Evolutionary conservation across 1,140 invertebrate species (phyloP).

Genomic region (Penaeus chinensis): DNA sequence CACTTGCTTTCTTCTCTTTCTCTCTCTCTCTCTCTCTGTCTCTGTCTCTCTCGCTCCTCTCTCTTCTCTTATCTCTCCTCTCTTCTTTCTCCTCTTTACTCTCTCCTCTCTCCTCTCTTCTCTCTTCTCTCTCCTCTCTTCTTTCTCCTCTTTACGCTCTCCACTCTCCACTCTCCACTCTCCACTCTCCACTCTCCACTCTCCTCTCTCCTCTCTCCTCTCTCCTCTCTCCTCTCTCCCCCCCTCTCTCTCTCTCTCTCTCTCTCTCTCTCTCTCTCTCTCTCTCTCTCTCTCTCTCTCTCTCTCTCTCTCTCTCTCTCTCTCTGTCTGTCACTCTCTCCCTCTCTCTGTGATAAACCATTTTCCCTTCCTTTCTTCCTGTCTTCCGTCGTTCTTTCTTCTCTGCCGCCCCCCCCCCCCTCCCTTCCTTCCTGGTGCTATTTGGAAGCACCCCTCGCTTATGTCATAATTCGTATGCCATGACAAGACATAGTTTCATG

Average conservation of each 20-base stretch:
- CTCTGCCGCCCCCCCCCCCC: not conserved
- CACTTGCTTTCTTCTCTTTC: too few relatives aligned
- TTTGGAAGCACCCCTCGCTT: too few relatives aligned
- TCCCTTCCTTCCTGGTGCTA: too few relatives aligned
- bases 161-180: too few relatives aligned
- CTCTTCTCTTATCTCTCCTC: not conserved
- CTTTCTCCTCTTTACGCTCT: too few relatives aligned
- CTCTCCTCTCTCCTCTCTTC: not conserved
- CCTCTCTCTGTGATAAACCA: not conserved
- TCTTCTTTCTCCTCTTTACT: not conserved
- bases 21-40: not conserved
- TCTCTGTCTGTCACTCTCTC: not conserved
- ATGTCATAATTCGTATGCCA: too few relatives aligned
- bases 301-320: not conserved
- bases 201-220: too few relatives aligned
- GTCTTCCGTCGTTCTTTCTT: not conserved
- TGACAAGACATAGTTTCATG: too few relatives aligned
- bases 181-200: too few relatives aligned
- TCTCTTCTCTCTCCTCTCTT: too few relatives aligned
- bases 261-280: not conserved
- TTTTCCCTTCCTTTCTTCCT: not conserved
- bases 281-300: not conserved
- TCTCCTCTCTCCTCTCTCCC: not conserved
- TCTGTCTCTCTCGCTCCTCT: not conserved
- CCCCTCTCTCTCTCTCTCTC: not conserved